Base-by-base conservation (phyloP, 2,888 invertebrate species). In the Caenorhabditis zanzibari region DNA sequence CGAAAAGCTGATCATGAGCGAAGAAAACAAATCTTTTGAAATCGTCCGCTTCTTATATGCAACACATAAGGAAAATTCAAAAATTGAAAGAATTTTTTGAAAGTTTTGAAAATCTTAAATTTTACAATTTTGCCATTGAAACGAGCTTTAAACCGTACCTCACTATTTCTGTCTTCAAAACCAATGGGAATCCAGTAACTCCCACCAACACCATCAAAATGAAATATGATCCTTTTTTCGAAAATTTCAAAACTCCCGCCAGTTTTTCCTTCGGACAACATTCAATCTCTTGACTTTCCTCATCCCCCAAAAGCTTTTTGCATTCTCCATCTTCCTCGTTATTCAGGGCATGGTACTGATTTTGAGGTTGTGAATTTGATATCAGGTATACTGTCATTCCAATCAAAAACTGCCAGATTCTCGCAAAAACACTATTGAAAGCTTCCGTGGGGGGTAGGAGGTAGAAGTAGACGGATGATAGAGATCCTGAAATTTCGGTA, bases 361-460 rank as follows among this genome's bases (percentile, higher is more conserved):
- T 14, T 7, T 32, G 32, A 14, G 52, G 7, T 3, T 35, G 32
- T 58, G 32, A 32, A 19, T 3, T 44, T 41, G 61, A 24, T 2
- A 64, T n/a, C 1, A 74, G 52, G 24, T 59, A 72, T 0, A 59
- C 47, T 2, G 49, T n/a, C 59, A 72, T 59, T 19, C 72, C 71
- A 6, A 74, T 41, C 38, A 26, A 19, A 49, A 74, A 81, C 41
- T 81, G 81, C 79, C 79, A 79, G 19, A 72, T 71, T 32, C 81
- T 56, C 4, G 69, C 58, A 28, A 68, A 54, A 32, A 74, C 73
- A 81, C 69, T 81, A 61, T 66, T 56, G 49, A 79, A 79, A 7
- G 72, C 63, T 16, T 16, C 44, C 4, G 26, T 28, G 24, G 41
- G 6, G 7, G 63, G 22, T 9, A 16, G n/a, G 9, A 24, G 7